These are phyloP conservation scores for Anagrus nilaparvatae DNA, from an alignment of 1,140 invertebrate species.

Conservation along the genomic window DNA sequence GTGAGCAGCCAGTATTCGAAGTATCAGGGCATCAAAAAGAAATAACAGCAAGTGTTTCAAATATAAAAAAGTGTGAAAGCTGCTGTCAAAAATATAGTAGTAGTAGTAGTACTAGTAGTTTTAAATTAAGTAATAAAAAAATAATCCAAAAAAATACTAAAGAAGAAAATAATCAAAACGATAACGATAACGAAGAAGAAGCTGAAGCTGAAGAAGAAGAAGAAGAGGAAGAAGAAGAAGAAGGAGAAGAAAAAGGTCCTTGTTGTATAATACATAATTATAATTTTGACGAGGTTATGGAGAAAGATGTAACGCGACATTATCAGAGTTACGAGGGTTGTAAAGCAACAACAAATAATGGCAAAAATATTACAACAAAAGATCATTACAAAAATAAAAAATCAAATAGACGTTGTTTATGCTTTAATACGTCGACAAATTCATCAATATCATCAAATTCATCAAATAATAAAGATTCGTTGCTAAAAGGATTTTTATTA, in stretches of 20 bases:
- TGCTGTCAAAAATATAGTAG: too few relatives aligned
- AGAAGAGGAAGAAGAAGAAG: constrained; percentile 2
- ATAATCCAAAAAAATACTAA: too few relatives aligned
- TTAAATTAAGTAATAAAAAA: too few relatives aligned
- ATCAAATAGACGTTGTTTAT: constrained; percentile 45
- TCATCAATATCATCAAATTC: constrained; percentile 30
- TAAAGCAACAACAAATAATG: constrained; percentile 15
- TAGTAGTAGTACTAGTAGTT: too few relatives aligned
- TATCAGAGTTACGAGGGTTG: constrained; percentile 39
- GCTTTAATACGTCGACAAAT: constrained; percentile 38
- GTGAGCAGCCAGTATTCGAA: too few relatives aligned
- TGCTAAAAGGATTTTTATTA: constrained; percentile 64
- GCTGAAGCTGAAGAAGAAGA: not conserved
- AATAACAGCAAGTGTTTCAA: too few relatives aligned
- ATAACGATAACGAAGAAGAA: not conserved
- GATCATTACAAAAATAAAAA: not conserved
- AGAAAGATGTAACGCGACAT: constrained; percentile 13
- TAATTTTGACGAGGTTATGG: not conserved
- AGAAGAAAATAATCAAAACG: too few relatives aligned
- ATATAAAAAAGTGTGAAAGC: too few relatives aligned
- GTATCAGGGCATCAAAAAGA: too few relatives aligned
- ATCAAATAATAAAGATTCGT: constrained; percentile 48
- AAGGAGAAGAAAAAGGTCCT: not conserved
- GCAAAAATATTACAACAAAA: not conserved
- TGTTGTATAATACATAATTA: not conserved